Evolutionary conservation across 2,888 invertebrate genomes (phyloP).

Genomic region (Beris morrisii): DNA sequence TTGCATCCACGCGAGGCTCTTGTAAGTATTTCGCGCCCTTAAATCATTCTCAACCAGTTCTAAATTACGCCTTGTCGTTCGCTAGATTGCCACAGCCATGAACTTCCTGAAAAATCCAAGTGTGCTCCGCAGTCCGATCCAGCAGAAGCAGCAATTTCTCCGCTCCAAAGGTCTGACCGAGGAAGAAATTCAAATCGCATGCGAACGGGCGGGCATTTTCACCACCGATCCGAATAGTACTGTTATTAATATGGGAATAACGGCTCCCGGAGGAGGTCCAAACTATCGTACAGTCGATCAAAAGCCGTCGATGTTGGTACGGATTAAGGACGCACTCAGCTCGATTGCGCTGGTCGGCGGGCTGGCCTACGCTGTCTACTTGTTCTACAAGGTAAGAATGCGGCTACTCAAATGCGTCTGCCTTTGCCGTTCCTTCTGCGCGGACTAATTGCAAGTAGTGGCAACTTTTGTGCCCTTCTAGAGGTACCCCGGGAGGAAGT

Average conservation of each 20-base stretch:
- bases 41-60: background rate
- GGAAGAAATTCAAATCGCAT: conserved; percentile 72
- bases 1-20: conserved; percentile 50
- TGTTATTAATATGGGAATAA: conserved; percentile 51
- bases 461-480: no score
- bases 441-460: background rate
- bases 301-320: conserved; percentile 56
- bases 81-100: conserved; percentile 79
- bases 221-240: conserved; percentile 50
- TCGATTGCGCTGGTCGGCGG: conserved; percentile 75
- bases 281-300: conserved; percentile 42
- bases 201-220: conserved; percentile 64
- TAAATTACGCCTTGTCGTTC: background rate
- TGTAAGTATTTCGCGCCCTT: conserved; percentile 43
- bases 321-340: conserved; percentile 70
- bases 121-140: conserved; percentile 72
- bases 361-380: conserved; percentile 75
- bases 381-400: conserved; percentile 73
- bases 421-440: conserved; percentile 13
- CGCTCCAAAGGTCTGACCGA: conserved; percentile 76
- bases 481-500: no score
- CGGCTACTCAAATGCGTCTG: no score
- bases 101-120: conserved; percentile 86
- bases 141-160: conserved; percentile 78
- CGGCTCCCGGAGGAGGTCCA: conserved; percentile 26